Conservation (phyloP, 1,140 invertebrate genomes). For the Drosophila saltans region DNA sequence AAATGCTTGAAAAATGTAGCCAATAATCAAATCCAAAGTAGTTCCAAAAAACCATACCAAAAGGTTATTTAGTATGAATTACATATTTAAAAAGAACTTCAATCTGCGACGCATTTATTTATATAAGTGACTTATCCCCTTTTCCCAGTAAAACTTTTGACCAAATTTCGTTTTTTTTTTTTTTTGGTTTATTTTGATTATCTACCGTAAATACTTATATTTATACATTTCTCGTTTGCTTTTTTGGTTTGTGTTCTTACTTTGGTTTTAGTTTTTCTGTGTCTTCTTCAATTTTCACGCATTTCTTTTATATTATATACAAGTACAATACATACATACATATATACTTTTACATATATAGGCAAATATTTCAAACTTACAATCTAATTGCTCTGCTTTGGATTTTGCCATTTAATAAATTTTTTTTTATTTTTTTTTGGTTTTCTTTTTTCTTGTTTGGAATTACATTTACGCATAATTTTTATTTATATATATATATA, state of each 20-base stretch:
- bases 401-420: constrained; percentile 24
- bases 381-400: constrained; percentile 56
- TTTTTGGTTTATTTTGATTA: constrained; percentile 73
- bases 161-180: constrained; percentile 15
- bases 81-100: no score
- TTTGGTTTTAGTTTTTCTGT: not conserved
- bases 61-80: no score
- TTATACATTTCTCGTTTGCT: constrained; percentile 54
- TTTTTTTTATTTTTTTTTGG: constrained; percentile 18
- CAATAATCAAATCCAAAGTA: no score
- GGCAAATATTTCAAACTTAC: constrained; percentile 63
- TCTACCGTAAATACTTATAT: constrained; percentile 78
- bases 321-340: constrained; percentile 52
- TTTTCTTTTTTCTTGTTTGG: constrained; percentile 7
- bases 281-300: not conserved
- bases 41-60: no score
- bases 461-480: constrained; percentile 64
- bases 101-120: no score
- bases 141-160: constrained; percentile 14
- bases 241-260: constrained; percentile 8
- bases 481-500: constrained; percentile 45
- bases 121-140: no score
- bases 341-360: constrained; percentile 68
- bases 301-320: constrained; percentile 64
- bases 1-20: no score